These are phyloP conservation scores for Sebastiscus tertius DNA, from an alignment of 2,797 vertebrate genomes.

Conservation along the genomic window DNA sequence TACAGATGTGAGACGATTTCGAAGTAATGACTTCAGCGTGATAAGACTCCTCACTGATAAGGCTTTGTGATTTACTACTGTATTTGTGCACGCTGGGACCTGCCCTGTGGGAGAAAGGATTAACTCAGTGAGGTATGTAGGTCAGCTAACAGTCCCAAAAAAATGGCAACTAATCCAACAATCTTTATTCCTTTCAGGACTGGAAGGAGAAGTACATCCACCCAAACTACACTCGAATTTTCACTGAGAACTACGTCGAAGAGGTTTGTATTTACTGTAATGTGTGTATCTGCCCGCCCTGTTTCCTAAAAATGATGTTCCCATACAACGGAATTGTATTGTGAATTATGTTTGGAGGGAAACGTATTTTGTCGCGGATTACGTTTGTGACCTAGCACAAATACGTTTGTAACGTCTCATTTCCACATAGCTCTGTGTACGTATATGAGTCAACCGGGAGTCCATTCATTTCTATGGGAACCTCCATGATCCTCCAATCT, in stretches of 20 bases:
- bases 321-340: too few relatives aligned
- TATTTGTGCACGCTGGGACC: slow-evolving; percentile 12
- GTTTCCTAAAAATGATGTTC: too few relatives aligned
- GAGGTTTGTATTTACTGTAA: slow-evolving; percentile 82
- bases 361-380: too few relatives aligned
- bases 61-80: slow-evolving; percentile 24
- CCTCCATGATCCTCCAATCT: too few relatives aligned
- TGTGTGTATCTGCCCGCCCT: background rate
- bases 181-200: slow-evolving; percentile 83
- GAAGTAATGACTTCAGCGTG: slow-evolving; percentile 45
- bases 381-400: too few relatives aligned
- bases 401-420: too few relatives aligned
- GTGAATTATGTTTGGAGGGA: background rate
- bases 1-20: slow-evolving; percentile 32
- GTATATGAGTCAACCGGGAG: too few relatives aligned
- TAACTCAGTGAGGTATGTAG: slow-evolving; percentile 58
- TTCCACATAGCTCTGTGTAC: too few relatives aligned
- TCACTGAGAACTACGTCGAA: slow-evolving; percentile 92
- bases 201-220: slow-evolving; percentile 98
- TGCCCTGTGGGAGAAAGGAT: slow-evolving; percentile 44
- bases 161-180: slow-evolving; percentile 46
- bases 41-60: slow-evolving; percentile 43
- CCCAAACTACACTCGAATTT: slow-evolving; percentile 93
- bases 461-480: too few relatives aligned
- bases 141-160: slow-evolving; percentile 38